Evolutionary conservation across 2,797 vertebrate species (phyloP), one percentile per base, ranked within the genome.

Genomic region (Sebastolobus altivelis): DNA sequence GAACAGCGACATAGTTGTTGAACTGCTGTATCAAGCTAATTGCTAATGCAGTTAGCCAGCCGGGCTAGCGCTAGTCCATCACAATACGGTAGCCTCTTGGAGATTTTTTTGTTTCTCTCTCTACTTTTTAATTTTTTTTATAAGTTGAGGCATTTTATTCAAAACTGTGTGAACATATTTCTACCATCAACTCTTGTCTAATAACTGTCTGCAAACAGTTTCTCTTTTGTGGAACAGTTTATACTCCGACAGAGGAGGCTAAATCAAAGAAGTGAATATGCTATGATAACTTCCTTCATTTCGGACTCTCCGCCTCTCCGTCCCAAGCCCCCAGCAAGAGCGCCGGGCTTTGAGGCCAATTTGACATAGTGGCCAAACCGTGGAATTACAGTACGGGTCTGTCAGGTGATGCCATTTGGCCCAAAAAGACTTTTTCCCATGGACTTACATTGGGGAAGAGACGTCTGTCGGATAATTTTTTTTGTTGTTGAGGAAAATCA

Each of bases 131-230:
- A 25, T 25, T 25, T 25, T 25, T 25, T 25, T 25, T 3, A 2
- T 67, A 12, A 8, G 7, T 43, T 0, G 0, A 20, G 18, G 1
- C 49, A n/a, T 20, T 52, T 52, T n/a, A 52, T n/a, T 27, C 31
- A 62, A n/a, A 55, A 14, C 54, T 3, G 3, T 14, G 7, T 55
- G 49, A 52, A 49, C 25, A 25, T 25, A 25, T 25, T 25, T 25
- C 25, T 46, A 16, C 13, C 8, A 7, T 72, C 5, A 1, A 8
- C 29, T 18, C 10, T 20, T 54, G 14, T 46, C 14, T 31, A 9
- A 38, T 9, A 62, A 61, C 13, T 74, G 59, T 55, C 60, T 54
- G 16, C 16, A 14, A 55, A 65, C 18, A 9, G 4, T 46, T 65
- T 31, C 35, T 40, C 22, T 29, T 43, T 55, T 29, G 49, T 40